Percentiles rank a stretch among this genome's conserved stretches.
These are phyloP conservation scores for Drosophila fungiperda DNA, from an alignment of 2,888 invertebrate genomes.

Conservation along the genomic window DNA sequence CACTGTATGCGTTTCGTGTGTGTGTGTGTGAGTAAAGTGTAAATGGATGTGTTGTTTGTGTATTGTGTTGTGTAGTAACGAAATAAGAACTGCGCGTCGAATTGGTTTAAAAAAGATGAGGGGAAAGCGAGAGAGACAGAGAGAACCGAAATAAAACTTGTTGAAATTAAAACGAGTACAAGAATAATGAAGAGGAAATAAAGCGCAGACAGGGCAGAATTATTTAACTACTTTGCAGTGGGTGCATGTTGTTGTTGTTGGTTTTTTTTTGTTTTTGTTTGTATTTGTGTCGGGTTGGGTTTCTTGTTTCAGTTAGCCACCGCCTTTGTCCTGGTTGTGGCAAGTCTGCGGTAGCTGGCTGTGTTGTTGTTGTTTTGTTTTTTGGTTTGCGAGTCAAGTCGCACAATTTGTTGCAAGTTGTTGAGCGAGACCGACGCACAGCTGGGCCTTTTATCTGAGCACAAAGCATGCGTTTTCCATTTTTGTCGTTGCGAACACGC, in stretches of 20 bases:
- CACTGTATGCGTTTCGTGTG: constrained; percentile 28
- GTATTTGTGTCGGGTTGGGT: constrained; percentile 36
- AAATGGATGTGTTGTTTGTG: constrained; percentile 28
- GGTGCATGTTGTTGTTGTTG: constrained; percentile 71
- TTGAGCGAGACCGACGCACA: constrained; percentile 66
- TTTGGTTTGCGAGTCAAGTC: constrained; percentile 29
- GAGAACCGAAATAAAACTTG: constrained; percentile 66
- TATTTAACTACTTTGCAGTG: constrained; percentile 80
- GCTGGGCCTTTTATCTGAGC: constrained; percentile 74
- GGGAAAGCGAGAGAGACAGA: constrained; percentile 61
- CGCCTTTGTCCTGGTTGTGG: constrained; percentile 44
- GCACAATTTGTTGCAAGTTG: constrained; percentile 61
- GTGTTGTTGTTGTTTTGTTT: not conserved
- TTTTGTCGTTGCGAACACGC: constrained; percentile 73
- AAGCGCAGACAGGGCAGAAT: constrained; percentile 82
- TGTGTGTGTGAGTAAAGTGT: constrained; percentile 20
- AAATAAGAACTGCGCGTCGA: constrained; percentile 78
- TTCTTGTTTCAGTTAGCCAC: constrained; percentile 30
- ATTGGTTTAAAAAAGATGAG: constrained; percentile 52
- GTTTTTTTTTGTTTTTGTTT: constrained; percentile 36
- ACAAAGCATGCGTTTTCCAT: constrained; percentile 76
- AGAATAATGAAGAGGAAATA: constrained; percentile 73
- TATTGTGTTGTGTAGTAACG: constrained; percentile 68
- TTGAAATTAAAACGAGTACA: constrained; percentile 73
- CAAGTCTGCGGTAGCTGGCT: constrained; percentile 19